phyloP scores from a whole-genome alignment of 2,888 invertebrate genomes.

The Scaptomyza cyrtandrae region DNA sequence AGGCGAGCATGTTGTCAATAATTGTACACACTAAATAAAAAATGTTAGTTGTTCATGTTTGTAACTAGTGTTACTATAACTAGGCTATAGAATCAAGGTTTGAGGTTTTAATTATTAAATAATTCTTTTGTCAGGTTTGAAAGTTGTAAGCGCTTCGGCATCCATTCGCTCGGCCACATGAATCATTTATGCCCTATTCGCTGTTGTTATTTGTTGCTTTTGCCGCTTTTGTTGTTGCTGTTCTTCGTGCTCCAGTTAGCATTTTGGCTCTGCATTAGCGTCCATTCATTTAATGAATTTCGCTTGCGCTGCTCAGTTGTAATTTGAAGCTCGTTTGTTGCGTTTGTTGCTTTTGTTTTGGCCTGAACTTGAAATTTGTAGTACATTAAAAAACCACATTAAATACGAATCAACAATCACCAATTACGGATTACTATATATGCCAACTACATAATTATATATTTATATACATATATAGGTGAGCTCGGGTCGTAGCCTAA shows the following conservation, averaged over 20 bases:
- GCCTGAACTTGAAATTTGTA: conserved; percentile 71
- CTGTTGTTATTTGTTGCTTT: conserved; percentile 13
- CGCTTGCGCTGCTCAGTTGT: conserved; percentile 69
- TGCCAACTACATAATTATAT: background rate
- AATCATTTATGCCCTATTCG: conserved; percentile 62
- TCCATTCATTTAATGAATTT: conserved; percentile 67
- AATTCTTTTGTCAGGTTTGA: conserved; percentile 38
- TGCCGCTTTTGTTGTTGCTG: conserved; percentile 12
- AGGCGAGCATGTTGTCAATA: conserved; percentile 16
- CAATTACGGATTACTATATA: background rate
- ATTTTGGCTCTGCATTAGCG: conserved; percentile 45
- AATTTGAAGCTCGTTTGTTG: conserved; percentile 79
- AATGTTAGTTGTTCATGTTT: conserved; percentile 1
- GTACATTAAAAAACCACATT: conserved; percentile 39
- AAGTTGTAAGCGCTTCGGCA: conserved; percentile 42
- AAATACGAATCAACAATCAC: conserved; percentile 3
- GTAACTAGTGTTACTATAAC: background rate
- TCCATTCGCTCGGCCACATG: conserved; percentile 51
- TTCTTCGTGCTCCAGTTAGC: conserved; percentile 72
- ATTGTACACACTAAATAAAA: conserved; percentile 7
- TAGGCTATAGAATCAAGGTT: conserved; percentile 1
- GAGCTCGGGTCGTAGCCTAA: conserved; percentile 32
- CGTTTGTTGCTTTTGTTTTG: conserved; percentile 60
- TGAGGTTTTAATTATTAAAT: conserved; percentile 38
- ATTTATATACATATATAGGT: conserved; percentile 35